Evolutionary conservation across 2,113 vertebrate genomes (phyloP).

Genomic region (Chaenogobius annularis): DNA sequence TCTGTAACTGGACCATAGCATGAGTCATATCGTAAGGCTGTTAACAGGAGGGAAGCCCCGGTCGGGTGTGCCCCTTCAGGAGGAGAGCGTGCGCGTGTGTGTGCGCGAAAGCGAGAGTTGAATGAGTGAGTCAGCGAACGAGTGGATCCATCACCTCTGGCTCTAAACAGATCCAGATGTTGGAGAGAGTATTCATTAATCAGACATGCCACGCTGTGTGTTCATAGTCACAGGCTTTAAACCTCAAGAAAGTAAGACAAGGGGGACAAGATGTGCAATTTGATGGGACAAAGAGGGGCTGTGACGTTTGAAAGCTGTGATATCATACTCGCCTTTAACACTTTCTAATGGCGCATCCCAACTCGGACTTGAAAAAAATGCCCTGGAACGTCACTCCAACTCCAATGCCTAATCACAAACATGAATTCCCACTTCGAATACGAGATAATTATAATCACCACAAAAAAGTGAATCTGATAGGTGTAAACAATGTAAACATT

Average conservation of each 20-base stretch:
- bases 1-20: slow-evolving; percentile 42
- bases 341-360: not conserved
- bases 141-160: slow-evolving; percentile 29
- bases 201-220: slow-evolving; percentile 20
- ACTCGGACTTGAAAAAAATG: too few species aligned
- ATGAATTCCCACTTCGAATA: too few species aligned
- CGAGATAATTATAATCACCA: too few species aligned
- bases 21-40: slow-evolving; percentile 43
- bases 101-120: slow-evolving; percentile 10
- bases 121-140: slow-evolving; percentile 14
- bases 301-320: not conserved
- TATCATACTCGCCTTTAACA: not conserved
- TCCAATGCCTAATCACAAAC: too few species aligned
- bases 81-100: not conserved
- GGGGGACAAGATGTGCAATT: not conserved
- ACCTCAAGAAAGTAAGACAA: not conserved
- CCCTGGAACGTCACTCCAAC: too few species aligned
- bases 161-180: slow-evolving; percentile 47
- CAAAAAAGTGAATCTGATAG: too few species aligned
- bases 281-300: not conserved
- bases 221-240: not conserved
- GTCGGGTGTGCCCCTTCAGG: slow-evolving; percentile 34
- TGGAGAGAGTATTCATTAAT: slow-evolving; percentile 29
- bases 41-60: slow-evolving; percentile 40
- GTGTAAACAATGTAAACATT: too few species aligned